Percentiles rank a stretch among this genome's conserved stretches.
Evolutionary conservation across 2,888 invertebrate genomes (phyloP).

Genomic region (Dryocosmus kuriphilus): DNA sequence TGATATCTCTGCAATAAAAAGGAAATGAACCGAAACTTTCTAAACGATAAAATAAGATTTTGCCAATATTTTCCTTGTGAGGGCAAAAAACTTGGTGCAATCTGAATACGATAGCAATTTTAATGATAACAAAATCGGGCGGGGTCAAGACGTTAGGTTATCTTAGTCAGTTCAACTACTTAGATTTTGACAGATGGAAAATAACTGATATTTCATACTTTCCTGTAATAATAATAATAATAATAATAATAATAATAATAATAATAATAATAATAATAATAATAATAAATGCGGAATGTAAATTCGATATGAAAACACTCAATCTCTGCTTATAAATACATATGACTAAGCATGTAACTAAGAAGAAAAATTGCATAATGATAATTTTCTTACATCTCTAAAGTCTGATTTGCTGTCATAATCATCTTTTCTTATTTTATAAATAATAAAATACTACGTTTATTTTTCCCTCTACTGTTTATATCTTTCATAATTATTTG

Average conservation of each 20-base stretch:
- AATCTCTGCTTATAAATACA: background rate
- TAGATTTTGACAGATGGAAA: constrained; percentile 1
- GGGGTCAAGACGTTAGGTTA: constrained; percentile 58
- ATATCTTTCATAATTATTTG: constrained; percentile 11
- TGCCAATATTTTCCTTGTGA: background rate
- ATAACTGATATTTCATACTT: background rate
- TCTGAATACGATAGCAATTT: background rate
- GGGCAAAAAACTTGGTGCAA: background rate
- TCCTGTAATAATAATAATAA: background rate
- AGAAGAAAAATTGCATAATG: constrained; percentile 19
- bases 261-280: background rate
- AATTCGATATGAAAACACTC: background rate
- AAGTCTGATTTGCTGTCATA: constrained; percentile 23
- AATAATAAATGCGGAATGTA: background rate
- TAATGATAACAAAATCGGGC: constrained; percentile 32
- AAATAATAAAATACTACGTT: constrained; percentile 30
- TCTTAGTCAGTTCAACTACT: constrained; percentile 35
- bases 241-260: background rate
- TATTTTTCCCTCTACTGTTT: constrained; percentile 5
- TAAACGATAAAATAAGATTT: background rate
- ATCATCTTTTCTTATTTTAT: constrained; percentile 23
- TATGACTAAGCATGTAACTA: background rate
- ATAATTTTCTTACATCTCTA: constrained; percentile 27
- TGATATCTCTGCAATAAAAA: too few species aligned
- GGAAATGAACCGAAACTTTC: background rate